Evolutionary conservation across 2,888 invertebrate species (phyloP), one percentile per base, ranked within the genome.

Genomic region (Euzetes globulus): DNA sequence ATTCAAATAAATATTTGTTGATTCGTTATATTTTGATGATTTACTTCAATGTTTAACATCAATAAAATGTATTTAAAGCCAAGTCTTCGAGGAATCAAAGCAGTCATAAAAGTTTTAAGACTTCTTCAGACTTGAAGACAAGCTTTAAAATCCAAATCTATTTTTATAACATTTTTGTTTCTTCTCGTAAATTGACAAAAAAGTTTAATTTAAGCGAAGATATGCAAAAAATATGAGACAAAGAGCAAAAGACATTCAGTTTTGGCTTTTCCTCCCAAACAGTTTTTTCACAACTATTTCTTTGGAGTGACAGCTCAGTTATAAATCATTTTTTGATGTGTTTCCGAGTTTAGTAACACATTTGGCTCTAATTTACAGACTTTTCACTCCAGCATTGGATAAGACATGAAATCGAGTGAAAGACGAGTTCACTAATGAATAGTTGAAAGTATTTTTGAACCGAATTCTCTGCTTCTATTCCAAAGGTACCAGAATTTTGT

Each of bases 321-420:
- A 68, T 68, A 68, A 68, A 68, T 68, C 68, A 68, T 68, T 68
- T 68, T 68, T 68, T 33, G 29, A 60, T 60, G 33, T n/a, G n/a
- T 41, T 22, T 41, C 68, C 68, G 15, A 22, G 19, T 41, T 41
- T 68, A 68, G 68, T 41, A 41, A 68, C 68, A 63, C 15, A 22
- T 60, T 68, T 68, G 41, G 68, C 68, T 68, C 41, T 68, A 68
- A 68, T 60, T 60, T 60, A 60, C 52, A 6, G 4, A 19, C 22
- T 52, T 19, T 29, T 60, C 17, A 29, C 17, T 9, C 29, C 5
- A 29, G 33, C 15, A 60, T 55, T 22, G 22, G 55, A 11, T 55
- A 22, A 41, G 41, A 55, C 55, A 55, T 22, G 9, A 55, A 22
- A 55, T 22, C 6, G 7, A 25, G 22, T 55, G 11, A 2, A 55